phyloP scores from a whole-genome alignment of 2,113 vertebrate species.

The Archocentrus centrarchus region DNA sequence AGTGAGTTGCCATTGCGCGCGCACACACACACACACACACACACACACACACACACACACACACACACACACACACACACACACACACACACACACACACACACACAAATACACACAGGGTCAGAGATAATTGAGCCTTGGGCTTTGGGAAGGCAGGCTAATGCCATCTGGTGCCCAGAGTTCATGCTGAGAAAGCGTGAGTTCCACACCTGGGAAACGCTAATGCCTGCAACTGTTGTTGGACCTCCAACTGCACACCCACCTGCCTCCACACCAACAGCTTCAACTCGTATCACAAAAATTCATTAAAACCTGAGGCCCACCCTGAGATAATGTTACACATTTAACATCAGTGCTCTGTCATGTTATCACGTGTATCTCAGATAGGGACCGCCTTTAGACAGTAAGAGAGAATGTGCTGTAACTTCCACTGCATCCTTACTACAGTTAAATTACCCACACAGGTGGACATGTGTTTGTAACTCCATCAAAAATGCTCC shows the following conservation, averaged over 20 bases:
- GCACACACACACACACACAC: conserved; percentile 24
- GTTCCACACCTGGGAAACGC: conserved; percentile 70
- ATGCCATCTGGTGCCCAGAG: conserved; percentile 71
- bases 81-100: conserved; percentile 3
- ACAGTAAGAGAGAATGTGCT: not conserved
- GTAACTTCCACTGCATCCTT: not conserved
- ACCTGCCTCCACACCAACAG: conserved; percentile 58
- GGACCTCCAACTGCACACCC: conserved; percentile 67
- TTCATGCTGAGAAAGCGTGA: conserved; percentile 66
- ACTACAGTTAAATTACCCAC: not conserved
- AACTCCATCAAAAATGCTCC: not conserved
- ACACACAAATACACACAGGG: conserved; percentile 40
- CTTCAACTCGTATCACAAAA: conserved; percentile 1
- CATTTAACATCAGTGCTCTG: not conserved
- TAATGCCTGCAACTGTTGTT: conserved; percentile 60
- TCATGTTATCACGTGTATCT: not conserved
- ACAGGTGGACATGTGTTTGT: not conserved
- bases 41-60: conserved; percentile 15
- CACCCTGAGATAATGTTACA: not conserved
- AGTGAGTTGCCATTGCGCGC: conserved; percentile 6
- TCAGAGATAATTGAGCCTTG: conserved; percentile 43
- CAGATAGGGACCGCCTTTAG: not conserved
- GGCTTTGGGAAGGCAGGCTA: conserved; percentile 41
- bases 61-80: conserved; percentile 2
- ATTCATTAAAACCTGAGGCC: conserved; percentile 7